These are phyloP conservation scores for Pandemis heparana DNA, from an alignment of 2,888 invertebrate genomes.

Conservation along the genomic window DNA sequence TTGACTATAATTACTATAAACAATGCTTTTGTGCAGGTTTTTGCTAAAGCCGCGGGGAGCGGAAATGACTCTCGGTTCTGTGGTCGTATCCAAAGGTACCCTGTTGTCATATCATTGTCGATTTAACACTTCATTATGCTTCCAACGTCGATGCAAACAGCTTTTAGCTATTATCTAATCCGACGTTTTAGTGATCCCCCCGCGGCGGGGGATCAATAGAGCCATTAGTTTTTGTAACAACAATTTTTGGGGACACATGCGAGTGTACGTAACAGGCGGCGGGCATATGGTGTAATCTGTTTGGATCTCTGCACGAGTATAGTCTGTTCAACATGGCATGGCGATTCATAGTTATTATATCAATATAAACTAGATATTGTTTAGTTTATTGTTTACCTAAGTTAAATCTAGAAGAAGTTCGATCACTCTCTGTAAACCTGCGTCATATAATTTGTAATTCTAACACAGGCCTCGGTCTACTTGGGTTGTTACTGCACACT, in stretches of 20 bases:
- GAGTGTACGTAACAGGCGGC: background rate
- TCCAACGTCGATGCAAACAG: background rate
- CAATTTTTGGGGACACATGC: background rate
- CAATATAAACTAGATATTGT: too few relatives aligned
- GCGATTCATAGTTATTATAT: too few relatives aligned
- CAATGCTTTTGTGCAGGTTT: background rate
- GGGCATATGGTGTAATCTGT: background rate
- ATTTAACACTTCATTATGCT: background rate
- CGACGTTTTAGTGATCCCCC: background rate
- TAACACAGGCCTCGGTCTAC: too few relatives aligned
- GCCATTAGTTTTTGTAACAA: background rate
- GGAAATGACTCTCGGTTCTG: background rate
- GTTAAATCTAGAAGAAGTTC: too few relatives aligned
- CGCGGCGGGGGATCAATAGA: background rate
- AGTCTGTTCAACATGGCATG: too few relatives aligned
- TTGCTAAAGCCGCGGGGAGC: conserved; percentile 1
- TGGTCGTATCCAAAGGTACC: too few relatives aligned
- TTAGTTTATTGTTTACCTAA: too few relatives aligned
- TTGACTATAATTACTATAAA: background rate
- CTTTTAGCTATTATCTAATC: conserved; percentile 20
- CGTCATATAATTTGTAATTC: too few relatives aligned
- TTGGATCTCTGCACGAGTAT: background rate
- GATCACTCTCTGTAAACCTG: too few relatives aligned
- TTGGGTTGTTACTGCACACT: too few relatives aligned
- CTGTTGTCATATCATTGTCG: too few relatives aligned